phyloP scores from a whole-genome alignment of 2,888 invertebrate species.

The Nemoura dubitans region DNA sequence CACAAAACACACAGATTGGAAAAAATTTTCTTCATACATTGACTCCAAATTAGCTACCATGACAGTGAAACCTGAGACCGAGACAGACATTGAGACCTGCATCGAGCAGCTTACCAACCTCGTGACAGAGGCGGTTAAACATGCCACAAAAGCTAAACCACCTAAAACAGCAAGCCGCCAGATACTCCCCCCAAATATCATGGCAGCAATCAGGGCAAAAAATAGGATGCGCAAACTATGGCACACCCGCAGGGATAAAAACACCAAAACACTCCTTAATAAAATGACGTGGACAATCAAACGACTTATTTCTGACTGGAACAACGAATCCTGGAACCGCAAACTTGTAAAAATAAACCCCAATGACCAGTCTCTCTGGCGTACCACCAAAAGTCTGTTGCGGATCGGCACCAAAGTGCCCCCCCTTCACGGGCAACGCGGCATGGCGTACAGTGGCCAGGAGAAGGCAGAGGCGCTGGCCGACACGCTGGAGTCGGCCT shows the following conservation, averaged over 20 bases:
- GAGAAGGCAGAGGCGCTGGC: constrained; percentile 7
- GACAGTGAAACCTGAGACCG: no score
- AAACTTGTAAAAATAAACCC: neutral
- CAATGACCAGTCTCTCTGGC: neutral
- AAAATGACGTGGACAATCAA: no score
- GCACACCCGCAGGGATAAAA: neutral
- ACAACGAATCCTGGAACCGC: neutral
- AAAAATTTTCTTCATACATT: no score
- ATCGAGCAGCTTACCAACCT: no score
- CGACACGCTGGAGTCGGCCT: constrained; percentile 25
- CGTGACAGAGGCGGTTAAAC: neutral
- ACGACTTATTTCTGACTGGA: neutral
- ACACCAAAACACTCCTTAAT: no score
- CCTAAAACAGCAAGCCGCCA: neutral
- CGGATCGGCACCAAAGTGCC: neutral
- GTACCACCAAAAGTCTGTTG: neutral
- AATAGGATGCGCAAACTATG: neutral
- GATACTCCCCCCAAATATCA: neutral
- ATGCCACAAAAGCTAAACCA: neutral
- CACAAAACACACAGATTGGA: neutral
- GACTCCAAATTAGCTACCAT: no score
- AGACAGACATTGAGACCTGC: no score
- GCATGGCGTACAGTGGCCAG: neutral
- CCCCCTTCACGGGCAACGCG: neutral
- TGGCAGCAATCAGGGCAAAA: neutral